Percentiles rank a stretch among this genome's conserved stretches.
Evolutionary conservation across 64 coral and sea anemone species (phyloP).

Genomic region (Montipora capricornis): DNA sequence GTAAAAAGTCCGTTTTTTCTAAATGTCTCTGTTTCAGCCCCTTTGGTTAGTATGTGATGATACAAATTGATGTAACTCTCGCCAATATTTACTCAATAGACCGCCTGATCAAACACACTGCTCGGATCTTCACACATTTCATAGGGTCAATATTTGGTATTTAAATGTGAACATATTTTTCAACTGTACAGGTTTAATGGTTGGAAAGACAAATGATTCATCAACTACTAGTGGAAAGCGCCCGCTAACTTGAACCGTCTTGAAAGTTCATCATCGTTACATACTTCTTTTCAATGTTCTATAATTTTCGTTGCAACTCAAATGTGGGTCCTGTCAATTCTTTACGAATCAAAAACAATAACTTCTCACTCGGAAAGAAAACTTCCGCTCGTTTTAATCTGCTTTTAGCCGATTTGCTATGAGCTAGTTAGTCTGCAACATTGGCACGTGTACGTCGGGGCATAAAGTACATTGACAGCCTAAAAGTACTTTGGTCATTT

Average conservation of each 20-base stretch:
- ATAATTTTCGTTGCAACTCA: too few relatives aligned
- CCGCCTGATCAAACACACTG: constrained; percentile 35
- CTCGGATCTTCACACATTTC: constrained; percentile 48
- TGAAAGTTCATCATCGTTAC: neutral
- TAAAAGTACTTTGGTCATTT: neutral
- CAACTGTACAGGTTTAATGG: constrained; percentile 5
- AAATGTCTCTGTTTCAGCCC: neutral
- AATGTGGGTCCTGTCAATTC: neutral
- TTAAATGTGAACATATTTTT: constrained; percentile 55
- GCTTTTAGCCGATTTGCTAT: neutral
- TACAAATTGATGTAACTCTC: neutral
- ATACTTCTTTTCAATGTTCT: too few relatives aligned
- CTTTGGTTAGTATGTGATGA: neutral
- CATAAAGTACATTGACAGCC: neutral
- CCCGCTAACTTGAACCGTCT: neutral
- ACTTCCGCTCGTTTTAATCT: neutral
- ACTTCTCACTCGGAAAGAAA: neutral
- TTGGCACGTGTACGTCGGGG: constrained; percentile 6
- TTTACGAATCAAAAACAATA: neutral
- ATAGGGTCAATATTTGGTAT: constrained; percentile 60
- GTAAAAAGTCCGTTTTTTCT: neutral
- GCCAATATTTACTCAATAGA: constrained; percentile 42
- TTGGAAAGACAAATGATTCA: neutral
- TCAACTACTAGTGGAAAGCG: neutral
- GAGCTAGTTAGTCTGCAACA: neutral